Evolutionary conservation across 2,113 vertebrate species (phyloP).

Genomic region (Lycocorax pyrrhopterus): DNA sequence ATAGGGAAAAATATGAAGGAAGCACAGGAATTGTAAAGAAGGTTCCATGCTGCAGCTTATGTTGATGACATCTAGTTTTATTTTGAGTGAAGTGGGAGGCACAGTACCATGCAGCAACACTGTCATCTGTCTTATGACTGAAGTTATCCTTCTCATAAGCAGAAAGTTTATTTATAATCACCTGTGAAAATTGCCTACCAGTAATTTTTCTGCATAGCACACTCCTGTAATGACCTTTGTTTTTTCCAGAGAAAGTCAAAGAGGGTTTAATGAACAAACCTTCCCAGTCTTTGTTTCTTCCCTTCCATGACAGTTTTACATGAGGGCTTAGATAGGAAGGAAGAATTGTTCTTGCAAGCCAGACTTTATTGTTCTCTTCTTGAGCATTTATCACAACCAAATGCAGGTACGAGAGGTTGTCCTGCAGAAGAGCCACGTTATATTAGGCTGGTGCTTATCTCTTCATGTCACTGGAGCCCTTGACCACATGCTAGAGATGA

Average conservation of each 20-base stretch:
- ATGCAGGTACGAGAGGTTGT: fast-evolving
- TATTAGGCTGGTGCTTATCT: background rate
- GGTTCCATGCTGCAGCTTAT: background rate
- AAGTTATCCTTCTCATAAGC: background rate
- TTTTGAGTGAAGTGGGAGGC: background rate
- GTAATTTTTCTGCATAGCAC: background rate
- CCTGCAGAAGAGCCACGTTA: background rate
- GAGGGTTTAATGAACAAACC: background rate
- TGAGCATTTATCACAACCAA: background rate
- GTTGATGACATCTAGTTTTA: background rate
- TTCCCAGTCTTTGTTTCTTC: background rate
- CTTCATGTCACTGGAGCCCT: background rate
- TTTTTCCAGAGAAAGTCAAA: background rate
- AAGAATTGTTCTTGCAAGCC: background rate
- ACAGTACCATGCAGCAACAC: background rate
- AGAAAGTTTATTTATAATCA: background rate
- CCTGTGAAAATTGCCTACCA: background rate
- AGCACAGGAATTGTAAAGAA: background rate
- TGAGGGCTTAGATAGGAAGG: background rate
- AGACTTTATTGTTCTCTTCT: background rate
- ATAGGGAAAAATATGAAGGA: background rate
- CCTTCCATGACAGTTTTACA: background rate
- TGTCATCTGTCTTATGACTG: background rate
- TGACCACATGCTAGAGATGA: background rate
- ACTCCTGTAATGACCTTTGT: background rate